Evolutionary conservation across 2,888 invertebrate genomes (phyloP).

Genomic region (Tipula lateralis): DNA sequence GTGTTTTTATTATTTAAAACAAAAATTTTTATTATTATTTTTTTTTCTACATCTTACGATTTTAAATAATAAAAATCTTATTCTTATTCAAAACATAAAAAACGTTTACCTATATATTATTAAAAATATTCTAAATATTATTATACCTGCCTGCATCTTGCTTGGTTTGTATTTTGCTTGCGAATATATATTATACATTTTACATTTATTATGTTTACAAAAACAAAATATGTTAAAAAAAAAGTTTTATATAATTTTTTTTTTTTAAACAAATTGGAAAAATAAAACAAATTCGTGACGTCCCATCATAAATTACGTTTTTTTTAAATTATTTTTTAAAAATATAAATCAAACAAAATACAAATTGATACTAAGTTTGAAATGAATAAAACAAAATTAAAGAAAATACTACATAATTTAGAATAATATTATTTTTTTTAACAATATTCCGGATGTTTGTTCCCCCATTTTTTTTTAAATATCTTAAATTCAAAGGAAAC

Average conservation of each 20-base stretch:
- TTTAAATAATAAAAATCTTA: neutral
- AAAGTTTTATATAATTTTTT: constrained; percentile 2
- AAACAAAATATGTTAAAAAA: neutral
- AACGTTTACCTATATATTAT: constrained; percentile 34
- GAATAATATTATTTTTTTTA: constrained; percentile 4
- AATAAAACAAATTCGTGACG: neutral
- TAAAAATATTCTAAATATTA: constrained; percentile 30
- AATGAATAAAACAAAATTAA: constrained; percentile 26
- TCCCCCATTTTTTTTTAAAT: neutral
- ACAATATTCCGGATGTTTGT: constrained; percentile 27
- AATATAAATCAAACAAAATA: neutral
- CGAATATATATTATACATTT: constrained; percentile 29
- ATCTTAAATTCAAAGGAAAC: constrained; percentile 27
- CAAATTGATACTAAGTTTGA: neutral
- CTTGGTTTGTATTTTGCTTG: constrained; percentile 32
- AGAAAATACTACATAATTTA: constrained; percentile 4
- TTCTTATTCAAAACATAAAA: constrained; percentile 35
- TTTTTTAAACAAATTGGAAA: constrained; percentile 24
- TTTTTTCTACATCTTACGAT: constrained; percentile 36
- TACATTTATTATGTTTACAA: constrained; percentile 29
- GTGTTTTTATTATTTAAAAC: constrained; percentile 25
- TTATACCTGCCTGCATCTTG: constrained; percentile 32
- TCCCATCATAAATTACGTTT: neutral
- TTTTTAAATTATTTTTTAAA: constrained; percentile 27
- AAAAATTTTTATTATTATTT: constrained; percentile 7